Evolutionary conservation across 2,888 invertebrate genomes (phyloP), one percentile per base, ranked within the genome.

Genomic region (Cepaea hortensis): DNA sequence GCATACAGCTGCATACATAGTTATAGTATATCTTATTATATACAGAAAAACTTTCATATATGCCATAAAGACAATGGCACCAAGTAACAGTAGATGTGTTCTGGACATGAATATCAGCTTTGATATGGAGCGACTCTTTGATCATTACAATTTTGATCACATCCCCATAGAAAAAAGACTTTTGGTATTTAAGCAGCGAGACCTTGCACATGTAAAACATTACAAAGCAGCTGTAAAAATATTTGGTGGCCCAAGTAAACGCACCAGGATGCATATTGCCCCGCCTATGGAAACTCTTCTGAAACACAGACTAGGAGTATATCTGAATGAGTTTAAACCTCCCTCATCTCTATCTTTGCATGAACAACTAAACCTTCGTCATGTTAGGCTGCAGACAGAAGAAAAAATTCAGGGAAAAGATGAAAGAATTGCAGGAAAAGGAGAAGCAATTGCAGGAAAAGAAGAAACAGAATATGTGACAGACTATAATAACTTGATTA

Each of bases 141-240:
- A 94, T 88, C 91, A 91, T 6, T 90, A 92, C 85, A 92, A 93
- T 84, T 88, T 92, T 87, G 94, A 94, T 88, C 93, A 94, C 88
- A 89, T 93, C 9, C 92, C 94, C 15, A 89, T 90, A 35, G 91
- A 91, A 73, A 90, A 93, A 55, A 91, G 93, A n/a, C 90, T 94
- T 75, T 90, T 91, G 20, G 70, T 84, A 15, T 94, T 92, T 88
- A 91, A 91, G 81, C 90, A 92, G 65, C 86, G 93, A 46, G 91
- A 94, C 85, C 88, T 94, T 20, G 88, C 91, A 3, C 91, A 92
- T 87, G 88, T 92, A 18, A 93, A 93, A 79, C 91, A 93, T 75
- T 94, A 92, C 88, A 94, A 93, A 87, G 91, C 92, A 75, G 94
- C 93, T 9, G 91, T 92, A 9, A 93, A 92, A 87, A 92, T 94